Evolutionary conservation across 2,113 vertebrate species (phyloP).

Genomic region (Enhydra lutris): DNA sequence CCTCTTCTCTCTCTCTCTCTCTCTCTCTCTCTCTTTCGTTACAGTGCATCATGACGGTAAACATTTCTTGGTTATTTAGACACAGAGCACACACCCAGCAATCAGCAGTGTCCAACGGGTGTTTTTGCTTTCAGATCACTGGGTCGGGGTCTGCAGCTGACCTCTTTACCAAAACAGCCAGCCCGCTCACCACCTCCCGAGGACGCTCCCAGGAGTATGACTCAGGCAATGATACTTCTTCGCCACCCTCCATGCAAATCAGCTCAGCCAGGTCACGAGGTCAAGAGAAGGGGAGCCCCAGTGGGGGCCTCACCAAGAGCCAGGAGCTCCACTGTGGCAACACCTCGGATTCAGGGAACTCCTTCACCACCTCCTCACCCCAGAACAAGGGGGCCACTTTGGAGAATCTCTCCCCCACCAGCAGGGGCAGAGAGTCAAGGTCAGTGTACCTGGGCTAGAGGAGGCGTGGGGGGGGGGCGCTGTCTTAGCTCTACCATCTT

Average conservation of each 20-base stretch:
- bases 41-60: constrained; percentile 91
- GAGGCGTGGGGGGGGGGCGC: rapidly evolving
- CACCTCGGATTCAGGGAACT: constrained; percentile 97
- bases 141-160: constrained; percentile 87
- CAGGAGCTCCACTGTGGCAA: constrained; percentile 88
- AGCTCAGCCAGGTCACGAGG: constrained; percentile 85
- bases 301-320: constrained; percentile 80
- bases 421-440: constrained; percentile 81
- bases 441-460: constrained; percentile 62
- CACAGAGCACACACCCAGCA: constrained; percentile 35
- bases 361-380: constrained; percentile 94
- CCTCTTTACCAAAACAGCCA: constrained; percentile 87
- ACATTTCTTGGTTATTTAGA: constrained; percentile 81
- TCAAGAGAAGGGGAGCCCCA: constrained; percentile 83
- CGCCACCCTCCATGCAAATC: constrained; percentile 93
- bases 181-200: constrained; percentile 80
- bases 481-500: too few relatives aligned
- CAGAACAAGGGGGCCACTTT: constrained; percentile 85
- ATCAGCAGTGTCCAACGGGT: constrained; percentile 84
- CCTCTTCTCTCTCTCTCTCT: constrained; percentile 50
- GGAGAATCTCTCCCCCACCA: constrained; percentile 82
- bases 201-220: constrained; percentile 92
- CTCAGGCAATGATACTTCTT: constrained; percentile 97
- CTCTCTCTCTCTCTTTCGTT: constrained; percentile 79
- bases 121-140: constrained; percentile 95